Percentiles rank a stretch among this genome's conserved stretches.
These are phyloP conservation scores for Meloidogyne floridensis DNA, from an alignment of 1,140 invertebrate species.

Conservation along the genomic window DNA sequence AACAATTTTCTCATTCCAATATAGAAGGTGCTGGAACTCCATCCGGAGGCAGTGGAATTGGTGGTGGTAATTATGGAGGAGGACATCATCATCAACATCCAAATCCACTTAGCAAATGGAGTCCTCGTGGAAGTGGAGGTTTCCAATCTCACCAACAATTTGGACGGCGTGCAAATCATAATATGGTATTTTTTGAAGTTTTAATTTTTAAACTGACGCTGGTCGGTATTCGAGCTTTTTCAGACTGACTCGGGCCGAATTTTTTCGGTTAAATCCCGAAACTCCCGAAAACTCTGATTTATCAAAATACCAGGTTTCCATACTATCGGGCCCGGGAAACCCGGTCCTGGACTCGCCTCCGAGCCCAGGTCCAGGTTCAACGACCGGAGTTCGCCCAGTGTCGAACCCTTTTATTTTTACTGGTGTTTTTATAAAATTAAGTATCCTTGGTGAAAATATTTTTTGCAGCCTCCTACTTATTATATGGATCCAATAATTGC, in stretches of 20 bases:
- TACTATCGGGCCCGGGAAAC: no score
- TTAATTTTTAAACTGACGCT: not conserved
- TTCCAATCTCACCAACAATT: not conserved
- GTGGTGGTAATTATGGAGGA: not conserved
- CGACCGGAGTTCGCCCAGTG: no score
- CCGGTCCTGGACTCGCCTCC: no score
- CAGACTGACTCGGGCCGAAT: no score
- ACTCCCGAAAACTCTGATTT: no score
- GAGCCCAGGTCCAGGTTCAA: no score
- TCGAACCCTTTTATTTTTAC: no score
- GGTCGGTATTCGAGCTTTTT: no score
- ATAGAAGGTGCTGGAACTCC: not conserved
- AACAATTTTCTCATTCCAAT: constrained; percentile 5
- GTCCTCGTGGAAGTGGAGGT: not conserved
- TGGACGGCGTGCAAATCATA: not conserved
- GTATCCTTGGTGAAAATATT: not conserved
- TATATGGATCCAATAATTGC: not conserved
- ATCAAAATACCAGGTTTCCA: no score
- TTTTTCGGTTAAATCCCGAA: no score
- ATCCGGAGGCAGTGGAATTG: not conserved
- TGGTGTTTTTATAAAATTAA: no score
- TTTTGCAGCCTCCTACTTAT: not conserved
- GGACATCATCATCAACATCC: not conserved
- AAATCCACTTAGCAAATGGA: not conserved
- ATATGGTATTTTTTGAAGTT: not conserved